These are phyloP conservation scores for Diarsia mendica DNA, from an alignment of 2,888 invertebrate species.

Conservation along the genomic window DNA sequence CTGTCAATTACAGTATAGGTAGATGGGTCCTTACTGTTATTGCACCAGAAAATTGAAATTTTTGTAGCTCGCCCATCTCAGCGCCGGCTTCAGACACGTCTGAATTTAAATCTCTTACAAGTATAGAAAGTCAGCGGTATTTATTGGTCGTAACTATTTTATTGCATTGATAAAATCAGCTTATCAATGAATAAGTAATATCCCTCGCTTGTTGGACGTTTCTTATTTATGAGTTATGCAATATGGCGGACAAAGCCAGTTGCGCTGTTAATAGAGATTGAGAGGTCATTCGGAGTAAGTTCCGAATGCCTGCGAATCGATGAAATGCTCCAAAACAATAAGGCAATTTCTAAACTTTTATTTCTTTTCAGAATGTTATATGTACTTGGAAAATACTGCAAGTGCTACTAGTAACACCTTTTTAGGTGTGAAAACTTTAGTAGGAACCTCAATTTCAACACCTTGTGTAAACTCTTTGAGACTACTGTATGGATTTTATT, in stretches of 20 bases:
- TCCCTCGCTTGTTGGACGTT: constrained; percentile 5
- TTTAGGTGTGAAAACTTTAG: background rate
- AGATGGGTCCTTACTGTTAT: too few relatives aligned
- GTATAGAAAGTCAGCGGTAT: constrained; percentile 1
- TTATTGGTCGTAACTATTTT: constrained; percentile 16
- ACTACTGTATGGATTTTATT: background rate
- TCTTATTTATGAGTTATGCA: constrained; percentile 1
- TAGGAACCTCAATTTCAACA: background rate
- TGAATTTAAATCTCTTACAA: constrained; percentile 13
- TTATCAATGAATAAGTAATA: constrained; percentile 19
- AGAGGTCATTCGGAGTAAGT: background rate
- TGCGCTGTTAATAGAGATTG: background rate
- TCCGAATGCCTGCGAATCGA: background rate
- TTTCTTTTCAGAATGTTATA: background rate
- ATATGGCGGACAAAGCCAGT: background rate
- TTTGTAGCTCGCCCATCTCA: background rate
- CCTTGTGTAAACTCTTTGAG: background rate
- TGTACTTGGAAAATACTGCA: background rate
- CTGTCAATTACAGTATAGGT: too few relatives aligned
- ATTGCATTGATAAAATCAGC: constrained; percentile 6
- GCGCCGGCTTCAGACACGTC: background rate
- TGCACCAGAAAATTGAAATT: background rate
- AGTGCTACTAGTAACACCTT: background rate
- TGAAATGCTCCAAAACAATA: background rate
- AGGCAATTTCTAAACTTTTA: background rate